Conservation (phyloP, 2,888 invertebrate species). For the Eupithecia vulgata region DNA sequence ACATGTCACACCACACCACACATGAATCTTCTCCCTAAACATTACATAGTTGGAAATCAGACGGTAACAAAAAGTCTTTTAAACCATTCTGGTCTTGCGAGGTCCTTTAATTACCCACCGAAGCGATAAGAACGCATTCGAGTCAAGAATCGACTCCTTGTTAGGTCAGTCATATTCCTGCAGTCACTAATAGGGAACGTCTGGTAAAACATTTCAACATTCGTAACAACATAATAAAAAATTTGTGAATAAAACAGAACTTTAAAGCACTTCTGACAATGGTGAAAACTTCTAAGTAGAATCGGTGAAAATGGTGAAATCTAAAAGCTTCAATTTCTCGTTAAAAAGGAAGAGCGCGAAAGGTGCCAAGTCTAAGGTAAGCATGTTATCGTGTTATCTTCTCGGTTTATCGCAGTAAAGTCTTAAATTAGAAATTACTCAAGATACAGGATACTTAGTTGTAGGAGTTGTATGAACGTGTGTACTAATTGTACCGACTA, state of each 20-base stretch:
- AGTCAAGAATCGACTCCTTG: conserved; percentile 21
- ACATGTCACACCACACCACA: not conserved
- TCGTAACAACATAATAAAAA: not conserved
- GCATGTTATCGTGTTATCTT: conserved; percentile 20
- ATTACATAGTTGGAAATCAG: not conserved
- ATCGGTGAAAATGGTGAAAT: conserved; percentile 40
- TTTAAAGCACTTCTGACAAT: not conserved
- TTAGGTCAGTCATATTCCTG: conserved; percentile 26
- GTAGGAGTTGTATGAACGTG: not conserved
- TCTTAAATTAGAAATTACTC: conserved; percentile 21
- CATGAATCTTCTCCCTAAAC: not conserved
- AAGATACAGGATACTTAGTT: not conserved
- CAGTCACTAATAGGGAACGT: conserved; percentile 22
- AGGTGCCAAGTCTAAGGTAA: conserved; percentile 41
- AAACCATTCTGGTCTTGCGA: conserved; percentile 11
- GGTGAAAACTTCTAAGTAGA: conserved; percentile 1
- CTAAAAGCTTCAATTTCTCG: conserved; percentile 38
- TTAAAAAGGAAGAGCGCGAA: conserved; percentile 36
- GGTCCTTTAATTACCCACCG: conserved; percentile 23
- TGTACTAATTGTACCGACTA: not conserved
- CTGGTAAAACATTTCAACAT: not conserved
- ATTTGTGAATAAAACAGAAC: not conserved
- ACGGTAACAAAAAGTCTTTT: conserved; percentile 5
- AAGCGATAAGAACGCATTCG: conserved; percentile 26
- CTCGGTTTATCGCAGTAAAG: conserved; percentile 2